Conservation (phyloP, 2,113 vertebrate species). For the Aptenodytes forsteri region DNA sequence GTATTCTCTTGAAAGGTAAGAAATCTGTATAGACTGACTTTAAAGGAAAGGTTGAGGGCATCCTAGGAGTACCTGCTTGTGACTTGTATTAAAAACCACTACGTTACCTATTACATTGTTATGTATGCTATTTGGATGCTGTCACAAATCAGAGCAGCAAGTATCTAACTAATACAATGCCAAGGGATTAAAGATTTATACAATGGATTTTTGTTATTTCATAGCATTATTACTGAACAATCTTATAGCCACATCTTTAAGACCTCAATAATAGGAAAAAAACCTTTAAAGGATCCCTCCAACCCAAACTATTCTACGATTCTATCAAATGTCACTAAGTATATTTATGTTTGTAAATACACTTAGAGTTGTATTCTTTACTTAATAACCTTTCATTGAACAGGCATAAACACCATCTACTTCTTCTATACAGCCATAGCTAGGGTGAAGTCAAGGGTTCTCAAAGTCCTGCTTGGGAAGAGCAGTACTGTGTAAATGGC, state of each 20-base stretch:
- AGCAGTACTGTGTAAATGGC: background rate
- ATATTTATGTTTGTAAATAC: background rate
- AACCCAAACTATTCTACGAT: background rate
- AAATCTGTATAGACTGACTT: background rate
- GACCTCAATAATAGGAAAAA: background rate
- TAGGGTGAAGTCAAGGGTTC: background rate
- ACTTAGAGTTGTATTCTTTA: background rate
- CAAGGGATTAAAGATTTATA: background rate
- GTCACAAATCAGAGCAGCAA: background rate
- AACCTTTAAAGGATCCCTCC: background rate
- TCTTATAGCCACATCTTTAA: background rate
- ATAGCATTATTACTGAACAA: background rate
- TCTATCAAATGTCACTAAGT: background rate
- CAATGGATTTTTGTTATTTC: background rate
- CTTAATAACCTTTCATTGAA: background rate
- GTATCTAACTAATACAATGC: background rate
- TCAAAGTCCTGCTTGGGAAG: background rate
- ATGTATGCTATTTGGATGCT: background rate
- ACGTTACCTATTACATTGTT: background rate
- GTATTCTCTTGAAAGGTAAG: background rate
- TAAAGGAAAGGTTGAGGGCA: background rate
- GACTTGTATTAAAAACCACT: background rate
- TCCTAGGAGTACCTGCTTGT: background rate
- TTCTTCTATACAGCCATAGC: background rate
- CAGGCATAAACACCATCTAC: background rate